Evolutionary conservation across 1,140 invertebrate genomes (phyloP), one percentile per base, ranked within the genome.

Genomic region (Caenorhabditis latens): DNA sequence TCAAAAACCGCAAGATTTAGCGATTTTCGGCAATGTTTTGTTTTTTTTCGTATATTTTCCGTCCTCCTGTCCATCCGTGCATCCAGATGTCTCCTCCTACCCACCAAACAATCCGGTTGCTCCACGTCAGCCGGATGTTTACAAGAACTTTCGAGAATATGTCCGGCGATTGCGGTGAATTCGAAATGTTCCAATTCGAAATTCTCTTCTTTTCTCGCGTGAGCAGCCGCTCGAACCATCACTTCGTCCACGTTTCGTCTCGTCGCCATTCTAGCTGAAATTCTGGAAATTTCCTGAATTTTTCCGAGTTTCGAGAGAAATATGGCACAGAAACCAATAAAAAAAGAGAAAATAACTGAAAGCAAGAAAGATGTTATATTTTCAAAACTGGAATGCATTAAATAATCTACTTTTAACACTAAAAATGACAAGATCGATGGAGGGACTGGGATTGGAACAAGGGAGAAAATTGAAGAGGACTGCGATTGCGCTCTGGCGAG

Each of bases 71-170:
- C 50, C 11, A 14, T 53, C 32, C 32, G 32, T 32, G 32, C 32
- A 32, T 21, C n/a, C 19, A 21, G 57, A 16, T n/a, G 4, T 21
- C n/a, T 58, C n/a, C 0, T n/a, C 24, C 8, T 24, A 3, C 71
- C 24, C 24, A 79, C 71, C 71, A 79, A 79, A 50, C 71, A 79
- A 50, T n/a, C n/a, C 46, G 43, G 46, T 9, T 46, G 46, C 9
- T 50, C 6, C 11, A 43, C 9, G 2, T 24, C 46, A 13, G 53
- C 46, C 11, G 43, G 21, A 79, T 79, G 71, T 42, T 50, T 79
- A 50, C 71, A 79, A 13, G 71, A 50, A n/a, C 71, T 79, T 13
- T 79, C 71, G 7, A 79, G 46, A 79, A 79, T 79, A 24, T 79
- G 71, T 50, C 71, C 71, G 11, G 43, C 46, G 1, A 50, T 46